Conservation (phyloP, 2,888 invertebrate genomes). For the Pachliopta kotzebuea region DNA sequence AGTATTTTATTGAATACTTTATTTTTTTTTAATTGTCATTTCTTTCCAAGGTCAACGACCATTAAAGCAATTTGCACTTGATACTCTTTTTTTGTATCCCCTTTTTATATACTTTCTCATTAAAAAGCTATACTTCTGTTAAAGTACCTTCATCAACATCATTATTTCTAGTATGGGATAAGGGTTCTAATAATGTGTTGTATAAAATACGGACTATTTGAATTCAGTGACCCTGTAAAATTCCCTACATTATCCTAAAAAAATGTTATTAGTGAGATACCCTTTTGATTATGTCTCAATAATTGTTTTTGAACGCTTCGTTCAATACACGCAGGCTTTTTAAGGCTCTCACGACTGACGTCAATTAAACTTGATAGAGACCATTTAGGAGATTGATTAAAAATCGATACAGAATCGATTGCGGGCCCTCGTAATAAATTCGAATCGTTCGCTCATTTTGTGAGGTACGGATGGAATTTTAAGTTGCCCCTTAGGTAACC, state of each 20-base stretch:
- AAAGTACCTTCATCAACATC: background rate
- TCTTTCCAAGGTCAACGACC: background rate
- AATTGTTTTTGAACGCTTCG: constrained; percentile 36
- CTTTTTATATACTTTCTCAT: no score
- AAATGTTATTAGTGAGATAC: constrained; percentile 39
- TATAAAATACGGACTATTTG: no score
- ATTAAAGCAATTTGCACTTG: no score
- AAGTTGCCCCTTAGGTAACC: constrained; percentile 20
- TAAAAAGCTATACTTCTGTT: background rate
- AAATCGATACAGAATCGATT: constrained; percentile 61
- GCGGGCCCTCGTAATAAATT: constrained; percentile 49
- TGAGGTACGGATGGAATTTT: constrained; percentile 28
- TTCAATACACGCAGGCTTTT: constrained; percentile 44
- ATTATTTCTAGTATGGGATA: no score
- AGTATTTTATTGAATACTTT: no score
- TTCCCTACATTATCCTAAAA: constrained; percentile 3
- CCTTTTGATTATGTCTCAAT: constrained; percentile 44
- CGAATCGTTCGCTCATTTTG: constrained; percentile 35
- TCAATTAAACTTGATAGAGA: constrained; percentile 72
- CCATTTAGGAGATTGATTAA: constrained; percentile 68
- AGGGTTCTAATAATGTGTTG: no score
- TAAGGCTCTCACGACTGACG: constrained; percentile 56
- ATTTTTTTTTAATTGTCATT: no score
- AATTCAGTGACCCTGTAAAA: no score
- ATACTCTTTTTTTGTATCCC: no score